These are phyloP conservation scores for Drosophila barbarae DNA, from an alignment of 2,888 invertebrate species.

Conservation along the genomic window DNA sequence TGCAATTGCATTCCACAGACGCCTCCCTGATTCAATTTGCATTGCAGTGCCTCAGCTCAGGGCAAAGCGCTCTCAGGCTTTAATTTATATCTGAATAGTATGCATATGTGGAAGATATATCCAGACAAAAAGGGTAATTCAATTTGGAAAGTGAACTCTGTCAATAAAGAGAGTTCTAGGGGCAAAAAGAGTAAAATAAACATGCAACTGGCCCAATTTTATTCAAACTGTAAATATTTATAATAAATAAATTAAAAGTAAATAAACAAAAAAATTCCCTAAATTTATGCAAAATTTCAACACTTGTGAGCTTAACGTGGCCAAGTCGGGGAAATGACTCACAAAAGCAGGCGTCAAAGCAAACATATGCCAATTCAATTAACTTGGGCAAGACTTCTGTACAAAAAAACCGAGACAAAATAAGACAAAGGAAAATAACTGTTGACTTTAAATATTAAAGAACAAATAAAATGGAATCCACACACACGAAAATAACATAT, in stretches of 20 bases:
- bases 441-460: conserved; percentile 45
- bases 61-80: conserved; percentile 17
- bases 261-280: no score
- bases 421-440: conserved; percentile 35
- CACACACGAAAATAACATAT: conserved; percentile 28
- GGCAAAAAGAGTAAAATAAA: no score
- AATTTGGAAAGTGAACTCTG: conserved; percentile 1
- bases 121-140: conserved; percentile 7
- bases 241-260: no score
- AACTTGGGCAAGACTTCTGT: conserved; percentile 17
- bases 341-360: conserved; percentile 19
- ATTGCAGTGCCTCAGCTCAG: conserved; percentile 2
- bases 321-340: conserved; percentile 15
- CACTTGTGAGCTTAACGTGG: not conserved
- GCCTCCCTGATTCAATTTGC: conserved; percentile 24
- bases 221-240: no score
- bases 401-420: conserved; percentile 27
- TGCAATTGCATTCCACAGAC: conserved; percentile 26
- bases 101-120: not conserved
- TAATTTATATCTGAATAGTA: not conserved
- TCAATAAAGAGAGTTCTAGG: not conserved
- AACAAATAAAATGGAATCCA: conserved; percentile 48
- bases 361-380: conserved; percentile 22
- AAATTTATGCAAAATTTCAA: not conserved
- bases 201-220: no score